phyloP scores from a whole-genome alignment of 2,888 invertebrate genomes.

The Penaeus monodon region DNA sequence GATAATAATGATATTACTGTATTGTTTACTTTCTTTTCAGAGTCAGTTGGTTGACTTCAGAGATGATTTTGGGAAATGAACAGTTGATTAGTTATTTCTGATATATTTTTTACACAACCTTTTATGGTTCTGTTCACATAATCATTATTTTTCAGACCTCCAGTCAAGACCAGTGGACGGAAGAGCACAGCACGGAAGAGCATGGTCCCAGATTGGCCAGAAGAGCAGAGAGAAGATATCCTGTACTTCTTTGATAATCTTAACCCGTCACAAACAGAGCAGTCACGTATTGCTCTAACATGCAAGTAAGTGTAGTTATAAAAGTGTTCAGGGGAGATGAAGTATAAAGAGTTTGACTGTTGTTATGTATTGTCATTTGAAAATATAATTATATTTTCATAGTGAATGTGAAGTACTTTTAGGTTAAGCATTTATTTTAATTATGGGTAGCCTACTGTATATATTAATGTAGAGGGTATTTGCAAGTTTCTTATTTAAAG shows the following conservation, averaged over 20 bases:
- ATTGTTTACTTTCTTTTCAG: too few species aligned
- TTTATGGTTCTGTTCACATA: neutral
- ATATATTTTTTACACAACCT: neutral
- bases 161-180: neutral
- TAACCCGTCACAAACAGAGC: constrained; percentile 55
- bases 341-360: too few species aligned
- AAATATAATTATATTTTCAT: neutral
- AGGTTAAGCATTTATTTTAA: neutral
- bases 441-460: neutral
- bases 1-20: too few species aligned
- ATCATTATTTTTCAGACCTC: neutral
- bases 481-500: too few species aligned
- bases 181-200: constrained; percentile 40
- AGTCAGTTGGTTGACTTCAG: too few species aligned
- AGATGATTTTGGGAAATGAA: too few species aligned
- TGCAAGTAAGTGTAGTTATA: constrained; percentile 49
- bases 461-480: too few species aligned
- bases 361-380: too few species aligned
- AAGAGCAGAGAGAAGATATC: constrained; percentile 34
- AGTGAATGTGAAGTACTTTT: too few species aligned
- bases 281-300: constrained; percentile 50
- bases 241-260: constrained; percentile 55
- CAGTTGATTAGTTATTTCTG: neutral
- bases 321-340: too few species aligned
- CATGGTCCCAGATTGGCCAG: constrained; percentile 51